Percentiles rank a stretch among this genome's conserved stretches.
phyloP scores from a whole-genome alignment of 37 sponge, comb jelly and placozoan genomes.

The Bolinopsis microptera region DNA sequence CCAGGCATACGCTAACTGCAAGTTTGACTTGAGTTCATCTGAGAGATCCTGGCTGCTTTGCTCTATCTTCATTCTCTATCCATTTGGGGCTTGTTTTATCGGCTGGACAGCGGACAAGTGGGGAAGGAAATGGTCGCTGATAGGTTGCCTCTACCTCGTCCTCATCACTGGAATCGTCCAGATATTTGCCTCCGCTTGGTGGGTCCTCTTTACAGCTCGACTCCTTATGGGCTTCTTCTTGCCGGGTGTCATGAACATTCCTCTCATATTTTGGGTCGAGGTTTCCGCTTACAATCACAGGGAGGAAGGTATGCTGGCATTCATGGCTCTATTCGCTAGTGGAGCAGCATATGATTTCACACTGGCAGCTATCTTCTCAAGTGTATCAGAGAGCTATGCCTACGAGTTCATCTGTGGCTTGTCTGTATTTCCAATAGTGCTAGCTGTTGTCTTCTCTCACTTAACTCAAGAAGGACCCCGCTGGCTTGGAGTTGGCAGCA shows the following conservation, averaged over 20 bases:
- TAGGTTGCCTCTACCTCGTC: neutral
- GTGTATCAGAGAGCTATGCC: neutral
- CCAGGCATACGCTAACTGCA: slow-evolving; percentile 24
- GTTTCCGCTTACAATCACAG: slow-evolving; percentile 11
- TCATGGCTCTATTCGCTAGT: neutral
- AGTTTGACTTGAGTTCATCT: neutral
- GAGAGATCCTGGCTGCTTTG: slow-evolving; percentile 1
- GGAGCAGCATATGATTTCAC: neutral
- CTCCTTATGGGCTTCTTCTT: slow-evolving; percentile 10
- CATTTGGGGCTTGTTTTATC: neutral
- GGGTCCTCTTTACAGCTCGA: neutral
- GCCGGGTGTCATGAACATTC: neutral
- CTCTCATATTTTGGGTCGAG: neutral
- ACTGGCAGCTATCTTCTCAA: neutral
- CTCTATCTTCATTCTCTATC: neutral
- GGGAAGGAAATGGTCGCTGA: slow-evolving; percentile 9
- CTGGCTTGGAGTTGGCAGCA: neutral
- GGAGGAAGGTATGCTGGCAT: neutral
- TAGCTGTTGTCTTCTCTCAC: slow-evolving; percentile 16
- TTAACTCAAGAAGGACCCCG: slow-evolving; percentile 11
- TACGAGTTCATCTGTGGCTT: neutral
- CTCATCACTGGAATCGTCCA: slow-evolving; percentile 11
- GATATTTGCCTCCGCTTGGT: neutral
- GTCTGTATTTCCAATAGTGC: neutral
- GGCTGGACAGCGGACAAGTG: slow-evolving; percentile 20